A percentile compares a stretch with the other conserved stretches of the same genome.
phyloP scores from a whole-genome alignment of 2,797 vertebrate genomes.

The Coregonus sp. region DNA sequence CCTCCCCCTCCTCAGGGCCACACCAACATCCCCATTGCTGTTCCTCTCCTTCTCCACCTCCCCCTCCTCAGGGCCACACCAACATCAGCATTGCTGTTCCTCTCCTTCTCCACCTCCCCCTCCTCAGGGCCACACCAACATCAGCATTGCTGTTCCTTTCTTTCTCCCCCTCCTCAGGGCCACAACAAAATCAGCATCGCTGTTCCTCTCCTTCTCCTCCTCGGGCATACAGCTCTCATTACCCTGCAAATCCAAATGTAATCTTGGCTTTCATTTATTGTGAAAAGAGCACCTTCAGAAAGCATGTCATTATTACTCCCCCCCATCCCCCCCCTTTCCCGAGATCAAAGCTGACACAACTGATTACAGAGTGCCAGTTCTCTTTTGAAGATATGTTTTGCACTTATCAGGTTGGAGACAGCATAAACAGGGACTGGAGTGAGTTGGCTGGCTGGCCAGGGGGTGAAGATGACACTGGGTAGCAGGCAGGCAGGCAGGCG shows the following conservation, averaged over 20 bases:
- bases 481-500: background rate
- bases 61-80: background rate
- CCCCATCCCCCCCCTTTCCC: slow-evolving; percentile 4
- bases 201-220: background rate
- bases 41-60: too few species aligned
- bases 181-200: background rate
- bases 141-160: background rate
- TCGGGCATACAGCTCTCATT: slow-evolving; percentile 25
- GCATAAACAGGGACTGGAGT: slow-evolving; percentile 16
- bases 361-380: slow-evolving; percentile 27
- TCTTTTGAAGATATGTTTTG: slow-evolving; percentile 15
- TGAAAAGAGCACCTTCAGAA: slow-evolving; percentile 22
- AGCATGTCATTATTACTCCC: slow-evolving; percentile 30
- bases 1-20: background rate
- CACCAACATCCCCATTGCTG: too few species aligned
- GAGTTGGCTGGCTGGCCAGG: background rate
- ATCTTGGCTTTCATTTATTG: slow-evolving; percentile 28
- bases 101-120: background rate
- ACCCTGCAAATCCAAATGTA: slow-evolving; percentile 31
- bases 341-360: slow-evolving; percentile 43
- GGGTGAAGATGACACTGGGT: background rate
- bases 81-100: background rate
- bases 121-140: too few species aligned
- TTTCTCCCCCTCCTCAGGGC: background rate
- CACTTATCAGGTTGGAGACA: slow-evolving; percentile 10